Percentiles rank a stretch among this genome's conserved stretches.
phyloP scores from a whole-genome alignment of 2,888 invertebrate species.

The Epirrhoe tristata region DNA sequence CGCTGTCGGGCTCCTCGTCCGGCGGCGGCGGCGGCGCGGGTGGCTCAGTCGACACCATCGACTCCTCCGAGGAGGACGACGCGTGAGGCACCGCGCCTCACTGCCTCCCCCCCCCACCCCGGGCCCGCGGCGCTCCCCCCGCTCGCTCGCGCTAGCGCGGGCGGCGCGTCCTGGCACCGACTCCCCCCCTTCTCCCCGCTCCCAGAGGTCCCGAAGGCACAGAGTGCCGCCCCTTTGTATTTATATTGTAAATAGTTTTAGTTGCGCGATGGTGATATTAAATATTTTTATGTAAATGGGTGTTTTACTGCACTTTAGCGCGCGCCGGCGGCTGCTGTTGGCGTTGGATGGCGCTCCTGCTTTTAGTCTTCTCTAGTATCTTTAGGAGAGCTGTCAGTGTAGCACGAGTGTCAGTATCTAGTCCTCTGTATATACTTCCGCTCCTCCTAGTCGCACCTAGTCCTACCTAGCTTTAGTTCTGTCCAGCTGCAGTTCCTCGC shows the following conservation, averaged over 20 bases:
- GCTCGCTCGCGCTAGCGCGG: conserved; percentile 27
- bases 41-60: conserved; percentile 73
- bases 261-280: conserved; percentile 78
- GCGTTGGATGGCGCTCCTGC: neutral
- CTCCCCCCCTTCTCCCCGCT: conserved; percentile 19
- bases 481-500: conserved; percentile 3
- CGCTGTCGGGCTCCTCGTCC: conserved; percentile 78
- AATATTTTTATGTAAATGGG: conserved; percentile 64
- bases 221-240: conserved; percentile 58
- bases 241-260: conserved; percentile 83
- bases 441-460: conserved; percentile 20
- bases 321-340: neutral
- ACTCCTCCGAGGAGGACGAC: conserved; percentile 79
- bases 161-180: neutral
- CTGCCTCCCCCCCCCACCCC: conserved; percentile 21
- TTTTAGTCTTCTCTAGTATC: neutral
- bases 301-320: conserved; percentile 69
- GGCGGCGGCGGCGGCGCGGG: conserved; percentile 67
- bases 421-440: neutral
- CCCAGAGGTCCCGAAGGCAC: conserved; percentile 17
- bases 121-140: conserved; percentile 19
- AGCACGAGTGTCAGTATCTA: neutral
- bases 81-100: conserved; percentile 56
- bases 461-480: conserved; percentile 7
- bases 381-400: neutral